Evolutionary conservation across 2,797 vertebrate species (phyloP).

Genomic region (Lemur catta): DNA sequence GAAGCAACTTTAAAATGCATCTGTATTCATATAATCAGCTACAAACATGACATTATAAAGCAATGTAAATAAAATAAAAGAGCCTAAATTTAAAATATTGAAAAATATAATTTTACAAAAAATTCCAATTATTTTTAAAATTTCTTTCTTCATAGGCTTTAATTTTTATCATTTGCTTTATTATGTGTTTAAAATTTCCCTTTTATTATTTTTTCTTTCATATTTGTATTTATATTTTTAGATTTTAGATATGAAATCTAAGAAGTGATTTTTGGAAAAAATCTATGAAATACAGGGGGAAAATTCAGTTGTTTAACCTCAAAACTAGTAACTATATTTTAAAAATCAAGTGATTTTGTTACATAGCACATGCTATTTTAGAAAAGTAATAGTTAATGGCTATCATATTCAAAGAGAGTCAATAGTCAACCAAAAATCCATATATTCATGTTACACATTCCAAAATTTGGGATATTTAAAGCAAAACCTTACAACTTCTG

Average conservation of each 20-base stretch:
- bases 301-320: not conserved
- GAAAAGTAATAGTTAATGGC: not conserved
- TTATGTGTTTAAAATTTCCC: not conserved
- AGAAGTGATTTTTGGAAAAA: not conserved
- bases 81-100: not conserved
- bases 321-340: not conserved
- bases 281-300: not conserved
- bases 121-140: not conserved
- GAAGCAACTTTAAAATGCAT: not conserved
- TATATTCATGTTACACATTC: not conserved
- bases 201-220: not conserved
- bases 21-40: not conserved
- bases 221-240: not conserved
- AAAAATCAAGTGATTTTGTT: not conserved
- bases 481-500: not conserved
- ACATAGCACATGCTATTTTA: not conserved
- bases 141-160: not conserved
- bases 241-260: not conserved
- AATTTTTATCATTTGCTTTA: not conserved
- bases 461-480: not conserved
- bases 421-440: not conserved
- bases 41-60: not conserved
- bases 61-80: not conserved
- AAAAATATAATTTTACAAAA: not conserved
- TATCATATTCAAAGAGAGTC: not conserved